Conservation (phyloP, 1,140 invertebrate genomes). For the Macrotrachela quadricornifera region DNA sequence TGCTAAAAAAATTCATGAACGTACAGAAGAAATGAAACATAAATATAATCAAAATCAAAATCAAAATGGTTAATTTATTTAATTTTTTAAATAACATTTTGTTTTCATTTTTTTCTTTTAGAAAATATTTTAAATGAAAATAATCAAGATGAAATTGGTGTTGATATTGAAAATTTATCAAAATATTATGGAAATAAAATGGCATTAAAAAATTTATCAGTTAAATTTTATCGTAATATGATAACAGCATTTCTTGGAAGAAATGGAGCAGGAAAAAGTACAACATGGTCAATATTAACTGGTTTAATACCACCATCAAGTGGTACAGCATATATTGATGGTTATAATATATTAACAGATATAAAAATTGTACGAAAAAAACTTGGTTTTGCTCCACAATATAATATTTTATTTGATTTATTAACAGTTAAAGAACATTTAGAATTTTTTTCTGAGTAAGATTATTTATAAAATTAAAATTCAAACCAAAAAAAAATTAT, state of each 20-base stretch:
- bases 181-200: neutral
- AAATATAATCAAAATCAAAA: too few relatives aligned
- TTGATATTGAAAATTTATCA: too few relatives aligned
- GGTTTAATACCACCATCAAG: conserved; percentile 24
- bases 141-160: too few relatives aligned
- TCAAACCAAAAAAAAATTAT: conserved; percentile 15
- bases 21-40: too few relatives aligned
- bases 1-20: too few relatives aligned
- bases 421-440: conserved; percentile 24
- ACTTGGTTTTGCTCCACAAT: conserved; percentile 26
- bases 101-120: too few relatives aligned
- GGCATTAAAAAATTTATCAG: neutral
- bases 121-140: too few relatives aligned
- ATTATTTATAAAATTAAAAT: too few relatives aligned
- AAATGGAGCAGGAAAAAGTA: conserved; percentile 42
- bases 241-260: conserved; percentile 42
- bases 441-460: conserved; percentile 18
- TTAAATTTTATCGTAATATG: conserved; percentile 8
- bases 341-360: conserved; percentile 16
- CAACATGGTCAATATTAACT: conserved; percentile 36
- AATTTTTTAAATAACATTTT: too few relatives aligned
- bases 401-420: conserved; percentile 25
- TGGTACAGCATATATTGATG: conserved; percentile 23
- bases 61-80: too few relatives aligned
- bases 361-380: conserved; percentile 15